phyloP scores from a whole-genome alignment of 2,797 vertebrate genomes.

The Ispidina picta region DNA sequence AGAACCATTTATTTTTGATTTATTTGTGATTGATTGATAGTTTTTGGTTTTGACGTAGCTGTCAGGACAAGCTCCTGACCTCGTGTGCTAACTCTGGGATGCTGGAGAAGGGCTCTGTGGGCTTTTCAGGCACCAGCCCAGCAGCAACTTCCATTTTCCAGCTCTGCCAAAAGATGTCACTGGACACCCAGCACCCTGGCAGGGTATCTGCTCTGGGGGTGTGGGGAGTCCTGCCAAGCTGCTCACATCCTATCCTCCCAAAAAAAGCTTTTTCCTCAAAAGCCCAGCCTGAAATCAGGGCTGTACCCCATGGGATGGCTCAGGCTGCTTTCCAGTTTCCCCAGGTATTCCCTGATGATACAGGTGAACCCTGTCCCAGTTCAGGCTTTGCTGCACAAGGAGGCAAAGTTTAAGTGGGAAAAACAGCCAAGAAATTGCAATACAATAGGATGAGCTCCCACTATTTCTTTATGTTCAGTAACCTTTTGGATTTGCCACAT shows the following conservation, averaged over 20 bases:
- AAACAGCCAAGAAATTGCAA: background rate
- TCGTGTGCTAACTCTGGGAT: background rate
- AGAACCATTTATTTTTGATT: background rate
- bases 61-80: background rate
- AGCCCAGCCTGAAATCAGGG: background rate
- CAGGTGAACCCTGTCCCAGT: background rate
- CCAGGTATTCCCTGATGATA: background rate
- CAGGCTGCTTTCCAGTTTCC: background rate
- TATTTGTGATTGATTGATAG: background rate
- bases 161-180: slow-evolving; percentile 16
- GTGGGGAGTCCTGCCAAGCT: background rate
- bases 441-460: background rate
- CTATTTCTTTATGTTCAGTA: too few species aligned
- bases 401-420: background rate
- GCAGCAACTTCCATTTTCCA: background rate
- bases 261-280: slow-evolving; percentile 7
- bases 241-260: background rate
- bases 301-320: background rate
- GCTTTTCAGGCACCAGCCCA: background rate
- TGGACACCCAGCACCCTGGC: background rate
- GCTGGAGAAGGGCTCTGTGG: background rate
- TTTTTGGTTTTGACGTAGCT: fast-evolving
- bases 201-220: background rate
- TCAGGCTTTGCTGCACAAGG: background rate
- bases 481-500: background rate